Evolutionary conservation across 2,888 invertebrate genomes (phyloP).

Genomic region (Andrena chrysosceles): DNA sequence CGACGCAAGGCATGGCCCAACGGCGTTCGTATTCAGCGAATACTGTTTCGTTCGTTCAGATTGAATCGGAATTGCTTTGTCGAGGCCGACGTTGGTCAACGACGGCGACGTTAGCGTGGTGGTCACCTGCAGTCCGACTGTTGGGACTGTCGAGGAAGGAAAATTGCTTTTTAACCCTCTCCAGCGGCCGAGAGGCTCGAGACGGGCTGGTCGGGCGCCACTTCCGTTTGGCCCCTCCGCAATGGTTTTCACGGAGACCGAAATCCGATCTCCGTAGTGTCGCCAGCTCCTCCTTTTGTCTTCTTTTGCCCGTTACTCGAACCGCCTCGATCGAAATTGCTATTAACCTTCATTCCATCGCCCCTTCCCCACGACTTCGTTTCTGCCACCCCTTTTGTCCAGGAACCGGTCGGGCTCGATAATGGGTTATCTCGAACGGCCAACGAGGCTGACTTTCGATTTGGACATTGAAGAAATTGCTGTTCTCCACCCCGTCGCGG

Average conservation of each 20-base stretch:
- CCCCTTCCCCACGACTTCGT: constrained; percentile 33
- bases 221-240: constrained; percentile 38
- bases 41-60: constrained; percentile 64
- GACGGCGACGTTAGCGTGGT: constrained; percentile 44
- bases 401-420: constrained; percentile 15
- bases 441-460: constrained; percentile 48
- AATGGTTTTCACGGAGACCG: constrained; percentile 51
- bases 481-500: too few relatives aligned
- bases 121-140: constrained; percentile 60
- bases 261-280: constrained; percentile 60
- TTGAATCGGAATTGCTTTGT: constrained; percentile 75
- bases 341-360: constrained; percentile 59
- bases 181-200: constrained; percentile 47
- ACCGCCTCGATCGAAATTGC: constrained; percentile 57
- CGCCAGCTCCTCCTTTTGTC: constrained; percentile 35
- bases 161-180: constrained; percentile 70
- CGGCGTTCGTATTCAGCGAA: constrained; percentile 55
- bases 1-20: constrained; percentile 36
- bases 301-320: constrained; percentile 32
- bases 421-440: constrained; percentile 48
- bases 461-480: not conserved
- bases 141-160: constrained; percentile 46
- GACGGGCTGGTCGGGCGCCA: constrained; percentile 38
- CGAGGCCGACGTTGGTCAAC: constrained; percentile 44
- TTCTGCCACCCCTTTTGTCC: constrained; percentile 35